Evolutionary conservation across 2,888 invertebrate genomes (phyloP), one percentile per base, ranked within the genome.

Genomic region (Acanthoscelides obtectus): DNA sequence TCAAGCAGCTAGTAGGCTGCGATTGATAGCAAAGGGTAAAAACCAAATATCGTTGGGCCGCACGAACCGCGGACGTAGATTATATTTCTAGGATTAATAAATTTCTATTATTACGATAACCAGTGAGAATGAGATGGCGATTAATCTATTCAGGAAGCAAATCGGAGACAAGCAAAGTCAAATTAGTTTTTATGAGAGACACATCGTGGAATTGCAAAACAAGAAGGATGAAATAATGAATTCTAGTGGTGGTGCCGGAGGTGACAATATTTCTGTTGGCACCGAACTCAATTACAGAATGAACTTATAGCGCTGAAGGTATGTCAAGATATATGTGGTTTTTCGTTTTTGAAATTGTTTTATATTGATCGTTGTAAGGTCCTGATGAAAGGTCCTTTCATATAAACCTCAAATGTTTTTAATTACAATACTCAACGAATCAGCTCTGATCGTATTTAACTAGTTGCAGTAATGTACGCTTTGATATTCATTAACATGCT

Each of bases 121-220:
- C 8, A 78, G 77, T 20, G 84, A 84, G 74, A 71, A 80, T n/a
- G 84, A 85, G 74, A 82, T 81, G 81, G 81, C 79, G 20, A 74
- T 82, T 0, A 83, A 78, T 72, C 74, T 83, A 70, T 81, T 83
- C 68, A 80, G 80, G 71, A 82, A 81, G 66, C 84, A 85, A 73
- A 75, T 86, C 19, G 83, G 80, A 3, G 84, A 84, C 71, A 84
- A 84, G 70, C 84, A 84, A 72, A 83, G 84, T 70, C 84, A 84
- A 76, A 83, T 84, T 69, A 79, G 76, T 19, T 84, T 83, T 74
- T 84, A 85, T 72, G 84, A 85, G 73, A 80, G 81, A 69, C 84
- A 84, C 69, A 84, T 85, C 70, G 70, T 84, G 73, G 84, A 85
- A 70, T 74, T 84, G 67, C 83, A 84, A 75, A 78, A 73, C 74